Evolutionary conservation across 2,113 vertebrate genomes (phyloP).

Genomic region (Ptychochromis oligacanthus): DNA sequence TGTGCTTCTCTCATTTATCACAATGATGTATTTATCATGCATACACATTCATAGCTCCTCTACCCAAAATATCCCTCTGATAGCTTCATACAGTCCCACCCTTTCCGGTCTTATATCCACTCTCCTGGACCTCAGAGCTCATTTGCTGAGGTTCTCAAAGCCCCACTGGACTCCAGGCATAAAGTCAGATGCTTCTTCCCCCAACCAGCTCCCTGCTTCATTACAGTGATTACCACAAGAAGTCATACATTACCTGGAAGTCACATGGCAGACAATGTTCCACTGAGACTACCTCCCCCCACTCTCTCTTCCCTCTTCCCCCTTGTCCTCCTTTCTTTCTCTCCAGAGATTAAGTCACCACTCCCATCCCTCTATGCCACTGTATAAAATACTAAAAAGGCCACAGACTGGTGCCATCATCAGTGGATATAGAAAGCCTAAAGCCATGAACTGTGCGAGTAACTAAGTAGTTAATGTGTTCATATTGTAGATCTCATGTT

Average conservation of each 20-base stretch:
- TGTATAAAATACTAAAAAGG: neutral
- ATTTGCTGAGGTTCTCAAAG: constrained; percentile 41
- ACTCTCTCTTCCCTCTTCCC: neutral
- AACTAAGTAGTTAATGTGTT: neutral
- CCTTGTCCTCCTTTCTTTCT: neutral
- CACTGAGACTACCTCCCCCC: constrained; percentile 25
- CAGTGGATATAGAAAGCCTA: neutral
- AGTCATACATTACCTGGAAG: constrained; percentile 55
- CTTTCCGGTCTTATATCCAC: constrained; percentile 3
- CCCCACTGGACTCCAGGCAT: neutral
- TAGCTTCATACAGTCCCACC: neutral
- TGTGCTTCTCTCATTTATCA: constrained; percentile 43
- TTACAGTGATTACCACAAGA: constrained; percentile 47
- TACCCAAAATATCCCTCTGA: constrained; percentile 49
- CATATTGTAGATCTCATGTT: neutral
- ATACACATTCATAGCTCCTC: constrained; percentile 23
- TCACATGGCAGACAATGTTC: constrained; percentile 16
- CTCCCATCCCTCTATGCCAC: constrained; percentile 1
- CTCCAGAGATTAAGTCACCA: constrained; percentile 30
- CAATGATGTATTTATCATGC: constrained; percentile 54
- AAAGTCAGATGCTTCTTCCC: neutral
- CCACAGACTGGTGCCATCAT: neutral
- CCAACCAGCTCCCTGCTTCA: constrained; percentile 40
- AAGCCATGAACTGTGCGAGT: neutral
- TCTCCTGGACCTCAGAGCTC: constrained; percentile 42